Evolutionary conservation across 2,113 vertebrate species (phyloP).

Genomic region (Tor tambroides): DNA sequence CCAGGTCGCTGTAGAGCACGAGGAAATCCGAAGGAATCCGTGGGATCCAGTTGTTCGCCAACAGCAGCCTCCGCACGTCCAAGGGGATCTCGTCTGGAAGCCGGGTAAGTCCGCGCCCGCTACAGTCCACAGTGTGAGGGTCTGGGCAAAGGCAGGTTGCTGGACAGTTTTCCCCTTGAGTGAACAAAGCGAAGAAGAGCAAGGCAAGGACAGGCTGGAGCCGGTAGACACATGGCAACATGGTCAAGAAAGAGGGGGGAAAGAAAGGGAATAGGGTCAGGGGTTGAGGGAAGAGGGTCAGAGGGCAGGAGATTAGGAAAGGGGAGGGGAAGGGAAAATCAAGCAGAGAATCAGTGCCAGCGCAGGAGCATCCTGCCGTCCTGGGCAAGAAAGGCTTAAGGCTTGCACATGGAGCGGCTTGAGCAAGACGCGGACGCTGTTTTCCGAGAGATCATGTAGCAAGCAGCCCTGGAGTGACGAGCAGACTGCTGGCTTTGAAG

Average conservation of each 20-base stretch:
- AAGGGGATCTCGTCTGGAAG: constrained; percentile 90
- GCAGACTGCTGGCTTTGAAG: constrained; percentile 74
- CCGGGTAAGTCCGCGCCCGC: constrained; percentile 86
- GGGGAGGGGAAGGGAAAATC: constrained; percentile 63
- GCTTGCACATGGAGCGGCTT: constrained; percentile 65
- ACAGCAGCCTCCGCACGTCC: constrained; percentile 91
- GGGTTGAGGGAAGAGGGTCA: constrained; percentile 60
- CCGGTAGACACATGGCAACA: constrained; percentile 81
- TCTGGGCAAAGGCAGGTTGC: constrained; percentile 87
- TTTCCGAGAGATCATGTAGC: constrained; percentile 84
- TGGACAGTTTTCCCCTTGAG: constrained; percentile 83
- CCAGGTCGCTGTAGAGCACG: constrained; percentile 93
- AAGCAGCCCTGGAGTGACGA: constrained; percentile 72
- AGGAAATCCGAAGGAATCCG: constrained; percentile 92
- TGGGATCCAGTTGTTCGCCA: constrained; percentile 92
- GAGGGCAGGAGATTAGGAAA: constrained; percentile 57
- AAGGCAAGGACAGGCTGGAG: constrained; percentile 73
- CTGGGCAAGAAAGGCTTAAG: constrained; percentile 59
- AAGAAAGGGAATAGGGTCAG: constrained; percentile 61
- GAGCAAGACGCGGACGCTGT: constrained; percentile 64
- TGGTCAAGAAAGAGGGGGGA: constrained; percentile 74
- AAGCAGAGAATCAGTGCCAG: constrained; percentile 77
- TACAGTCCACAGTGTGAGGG: constrained; percentile 95
- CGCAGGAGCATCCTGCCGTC: constrained; percentile 67
- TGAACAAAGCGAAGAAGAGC: constrained; percentile 74